Evolutionary conservation across 64 coral and sea anemone species (phyloP).

Genomic region (Montipora sp.): DNA sequence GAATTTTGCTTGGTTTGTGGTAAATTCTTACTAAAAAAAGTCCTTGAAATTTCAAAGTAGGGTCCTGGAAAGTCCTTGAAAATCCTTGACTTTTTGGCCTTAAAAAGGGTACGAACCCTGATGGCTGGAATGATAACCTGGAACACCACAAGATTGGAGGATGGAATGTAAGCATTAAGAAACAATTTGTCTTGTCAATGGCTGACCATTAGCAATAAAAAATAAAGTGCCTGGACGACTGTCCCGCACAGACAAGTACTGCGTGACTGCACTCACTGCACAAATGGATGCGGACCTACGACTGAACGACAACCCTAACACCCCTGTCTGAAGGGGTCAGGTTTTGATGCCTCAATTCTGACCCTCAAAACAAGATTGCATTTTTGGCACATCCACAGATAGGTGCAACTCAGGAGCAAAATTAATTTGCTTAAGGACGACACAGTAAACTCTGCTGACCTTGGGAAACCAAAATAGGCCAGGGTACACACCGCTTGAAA

Average conservation of each 20-base stretch:
- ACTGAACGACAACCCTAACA: neutral
- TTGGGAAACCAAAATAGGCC: slow-evolving; percentile 7
- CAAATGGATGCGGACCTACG: neutral
- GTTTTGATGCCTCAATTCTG: slow-evolving; percentile 27
- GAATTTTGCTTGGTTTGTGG: neutral
- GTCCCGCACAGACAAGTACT: too few species aligned
- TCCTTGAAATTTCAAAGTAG: too few species aligned
- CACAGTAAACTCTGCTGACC: neutral
- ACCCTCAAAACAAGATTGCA: neutral
- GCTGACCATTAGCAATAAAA: too few species aligned
- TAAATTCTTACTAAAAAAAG: neutral
- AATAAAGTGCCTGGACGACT: too few species aligned
- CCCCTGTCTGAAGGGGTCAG: slow-evolving; percentile 44
- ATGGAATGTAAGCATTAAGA: too few species aligned
- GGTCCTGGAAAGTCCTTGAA: too few species aligned
- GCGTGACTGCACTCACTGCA: neutral
- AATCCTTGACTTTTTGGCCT: too few species aligned
- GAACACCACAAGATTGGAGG: neutral
- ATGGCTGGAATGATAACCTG: slow-evolving; percentile 9
- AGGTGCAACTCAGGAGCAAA: neutral
- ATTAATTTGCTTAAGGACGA: neutral
- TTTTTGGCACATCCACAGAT: neutral
- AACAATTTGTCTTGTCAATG: too few species aligned
- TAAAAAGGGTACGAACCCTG: too few species aligned
- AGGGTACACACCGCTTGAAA: neutral